Percentiles rank a stretch among this genome's conserved stretches.
Evolutionary conservation across 2,888 invertebrate genomes (phyloP).

Genomic region (Molanna angustata): DNA sequence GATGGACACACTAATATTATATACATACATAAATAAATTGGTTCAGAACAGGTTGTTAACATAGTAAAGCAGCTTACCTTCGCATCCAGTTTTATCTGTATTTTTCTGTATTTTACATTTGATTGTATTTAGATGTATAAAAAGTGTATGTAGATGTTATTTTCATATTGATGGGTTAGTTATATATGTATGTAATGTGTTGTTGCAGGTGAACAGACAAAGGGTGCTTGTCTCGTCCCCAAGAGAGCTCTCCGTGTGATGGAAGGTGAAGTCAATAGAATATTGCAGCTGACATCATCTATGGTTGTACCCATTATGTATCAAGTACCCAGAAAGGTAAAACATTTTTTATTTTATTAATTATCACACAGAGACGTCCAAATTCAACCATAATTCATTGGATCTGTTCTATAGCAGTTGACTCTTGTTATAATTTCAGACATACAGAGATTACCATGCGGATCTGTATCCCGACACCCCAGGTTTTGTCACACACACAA

Average conservation of each 20-base stretch:
- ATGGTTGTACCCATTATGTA: slow-evolving; percentile 92
- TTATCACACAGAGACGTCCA: too few relatives aligned
- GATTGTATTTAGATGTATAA: too few relatives aligned
- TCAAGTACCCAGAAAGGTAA: slow-evolving; percentile 87
- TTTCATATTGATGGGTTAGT: neutral
- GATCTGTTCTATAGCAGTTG: too few relatives aligned
- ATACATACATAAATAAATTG: too few relatives aligned
- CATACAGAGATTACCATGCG: slow-evolving; percentile 90
- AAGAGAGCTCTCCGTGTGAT: slow-evolving; percentile 93
- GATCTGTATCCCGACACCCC: slow-evolving; percentile 92
- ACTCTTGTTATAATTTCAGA: slow-evolving; percentile 52
- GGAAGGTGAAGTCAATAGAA: slow-evolving; percentile 93
- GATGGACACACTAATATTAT: too few relatives aligned
- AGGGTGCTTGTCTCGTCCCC: slow-evolving; percentile 89
- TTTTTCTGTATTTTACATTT: too few relatives aligned
- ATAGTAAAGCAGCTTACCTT: too few relatives aligned
- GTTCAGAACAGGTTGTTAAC: too few relatives aligned
- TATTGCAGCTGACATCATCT: slow-evolving; percentile 81
- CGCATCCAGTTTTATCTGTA: too few relatives aligned
- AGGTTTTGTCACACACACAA: slow-evolving; percentile 75
- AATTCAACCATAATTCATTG: too few relatives aligned
- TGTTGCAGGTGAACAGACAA: slow-evolving; percentile 82
- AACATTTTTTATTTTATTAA: too few relatives aligned
- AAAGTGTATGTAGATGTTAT: too few relatives aligned
- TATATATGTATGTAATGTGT: neutral